Conservation (phyloP, 2,888 invertebrate species). For the Chaetogeoica ovagalla region DNA sequence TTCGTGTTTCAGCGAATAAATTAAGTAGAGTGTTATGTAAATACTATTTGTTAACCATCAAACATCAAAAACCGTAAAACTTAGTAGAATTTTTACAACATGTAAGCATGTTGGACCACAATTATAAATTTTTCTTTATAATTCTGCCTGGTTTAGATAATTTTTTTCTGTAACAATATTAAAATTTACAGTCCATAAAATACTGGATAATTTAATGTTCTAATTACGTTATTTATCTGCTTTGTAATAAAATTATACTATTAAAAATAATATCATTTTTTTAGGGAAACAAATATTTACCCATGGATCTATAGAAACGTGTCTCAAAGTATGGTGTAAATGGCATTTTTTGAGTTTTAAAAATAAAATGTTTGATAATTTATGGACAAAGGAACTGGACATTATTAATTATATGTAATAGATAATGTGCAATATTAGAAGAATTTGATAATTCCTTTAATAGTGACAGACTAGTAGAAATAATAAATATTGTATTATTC, state of each 20-base stretch:
- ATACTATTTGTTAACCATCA: constrained; percentile 47
- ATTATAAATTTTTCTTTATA: constrained; percentile 24
- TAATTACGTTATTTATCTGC: constrained; percentile 33
- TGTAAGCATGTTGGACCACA: constrained; percentile 31
- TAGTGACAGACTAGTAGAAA: no score
- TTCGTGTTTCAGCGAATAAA: constrained; percentile 52
- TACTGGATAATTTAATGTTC: constrained; percentile 28
- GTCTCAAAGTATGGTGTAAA: background rate
- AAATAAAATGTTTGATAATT: no score
- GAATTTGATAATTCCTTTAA: no score
- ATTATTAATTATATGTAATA: no score
- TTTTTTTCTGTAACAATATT: constrained; percentile 38
- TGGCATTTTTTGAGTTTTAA: no score
- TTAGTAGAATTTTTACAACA: constrained; percentile 26
- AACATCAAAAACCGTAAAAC: constrained; percentile 38
- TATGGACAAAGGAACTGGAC: no score
- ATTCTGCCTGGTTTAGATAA: constrained; percentile 37
- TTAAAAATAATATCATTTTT: constrained; percentile 15
- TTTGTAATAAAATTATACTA: constrained; percentile 46
- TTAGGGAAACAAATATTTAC: background rate
- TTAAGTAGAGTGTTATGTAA: constrained; percentile 50
- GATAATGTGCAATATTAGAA: no score
- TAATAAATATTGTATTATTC: no score
- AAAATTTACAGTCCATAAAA: constrained; percentile 31
- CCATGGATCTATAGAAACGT: background rate